Base-by-base conservation (phyloP, 2,797 vertebrate species). In the Xiphophorus birchmanni region DNA sequence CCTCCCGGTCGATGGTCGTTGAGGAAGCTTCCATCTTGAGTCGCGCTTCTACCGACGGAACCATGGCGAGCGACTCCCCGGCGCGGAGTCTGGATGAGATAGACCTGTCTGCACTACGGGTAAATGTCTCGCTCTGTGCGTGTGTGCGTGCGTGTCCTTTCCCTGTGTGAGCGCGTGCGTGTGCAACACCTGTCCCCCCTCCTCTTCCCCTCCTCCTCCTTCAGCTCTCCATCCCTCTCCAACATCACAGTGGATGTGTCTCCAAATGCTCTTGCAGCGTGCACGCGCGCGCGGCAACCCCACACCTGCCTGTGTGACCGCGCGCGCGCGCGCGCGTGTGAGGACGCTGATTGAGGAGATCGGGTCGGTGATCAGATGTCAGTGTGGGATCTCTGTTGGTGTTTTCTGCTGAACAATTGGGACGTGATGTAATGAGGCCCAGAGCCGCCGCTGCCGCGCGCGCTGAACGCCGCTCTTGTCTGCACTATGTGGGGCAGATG, bases 11-110 rank as follows among this genome's bases (percentile, higher is more conserved):
- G 84, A 92, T 94, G 94, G 88, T 94, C 91, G 86, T 88, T 87
- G 93, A 89, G 87, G 90, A 89, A 82, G 88, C 91, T 92, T 92
- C 91, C 93, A 93, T 94, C 93, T 93, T 91, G 88, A 93, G 89
- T 80, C 88, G 89, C 84, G 89, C 72, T 2, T 79, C 79, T 8
- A 89, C 92, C 91, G 92, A 92, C 87, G 94, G 92, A 82, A 97
- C 96, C 93, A 98, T 99, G 98, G 98, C 98, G 96, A 99, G 97
- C 94, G 98, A 99, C 93, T 98, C 98, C 87, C 98, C 98, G 7
- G 98, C 98, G 84, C 96, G 98, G 92, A 99, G 98, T 94, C 95
- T 99, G 96, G 98, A 99, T 90, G 98, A 99, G 95, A 99, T 99
- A 82, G 98, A 99, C 94, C 97, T 99, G 90, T 98, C 98, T 87